A percentile compares a stretch with the other conserved stretches of the same genome.
Evolutionary conservation across 2,888 invertebrate genomes (phyloP).

Genomic region (Tetheella fluctuosa): DNA sequence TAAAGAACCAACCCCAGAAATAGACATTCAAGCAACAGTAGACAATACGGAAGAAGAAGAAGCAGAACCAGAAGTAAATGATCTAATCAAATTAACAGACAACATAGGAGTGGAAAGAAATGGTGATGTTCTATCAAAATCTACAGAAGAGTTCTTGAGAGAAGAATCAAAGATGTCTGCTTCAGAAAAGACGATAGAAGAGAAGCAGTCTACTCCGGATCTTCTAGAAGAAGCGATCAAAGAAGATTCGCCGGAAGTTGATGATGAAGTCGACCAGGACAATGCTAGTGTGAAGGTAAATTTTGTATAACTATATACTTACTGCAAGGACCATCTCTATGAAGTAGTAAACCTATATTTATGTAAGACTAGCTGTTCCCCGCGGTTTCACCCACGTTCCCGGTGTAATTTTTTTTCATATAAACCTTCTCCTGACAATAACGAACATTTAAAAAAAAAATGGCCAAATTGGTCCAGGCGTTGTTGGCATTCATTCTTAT

Average conservation of each 20-base stretch:
- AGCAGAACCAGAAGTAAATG: constrained; percentile 27
- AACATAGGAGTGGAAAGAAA: constrained; percentile 42
- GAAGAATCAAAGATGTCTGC: constrained; percentile 40
- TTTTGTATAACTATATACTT: constrained; percentile 10
- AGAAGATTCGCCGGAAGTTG: constrained; percentile 52
- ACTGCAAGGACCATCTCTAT: background rate
- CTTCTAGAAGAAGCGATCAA: constrained; percentile 69
- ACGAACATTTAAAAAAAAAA: no score
- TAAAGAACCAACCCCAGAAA: constrained; percentile 24
- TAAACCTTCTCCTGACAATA: no score
- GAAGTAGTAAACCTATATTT: no score
- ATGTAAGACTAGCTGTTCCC: no score
- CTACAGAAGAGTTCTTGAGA: constrained; percentile 61
- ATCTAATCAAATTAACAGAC: constrained; percentile 47
- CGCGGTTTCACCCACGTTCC: no score
- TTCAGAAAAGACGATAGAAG: constrained; percentile 46
- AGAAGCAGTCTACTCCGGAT: constrained; percentile 61
- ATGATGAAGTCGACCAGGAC: constrained; percentile 55
- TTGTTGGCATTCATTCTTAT: no score
- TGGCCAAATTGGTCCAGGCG: no score
- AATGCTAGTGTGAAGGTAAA: constrained; percentile 76
- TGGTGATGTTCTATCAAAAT: constrained; percentile 50
- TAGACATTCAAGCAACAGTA: constrained; percentile 10
- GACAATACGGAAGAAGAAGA: constrained; percentile 21
- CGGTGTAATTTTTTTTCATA: no score